Conservation (phyloP, 2,888 invertebrate species). For the Spicauda simplicius region DNA sequence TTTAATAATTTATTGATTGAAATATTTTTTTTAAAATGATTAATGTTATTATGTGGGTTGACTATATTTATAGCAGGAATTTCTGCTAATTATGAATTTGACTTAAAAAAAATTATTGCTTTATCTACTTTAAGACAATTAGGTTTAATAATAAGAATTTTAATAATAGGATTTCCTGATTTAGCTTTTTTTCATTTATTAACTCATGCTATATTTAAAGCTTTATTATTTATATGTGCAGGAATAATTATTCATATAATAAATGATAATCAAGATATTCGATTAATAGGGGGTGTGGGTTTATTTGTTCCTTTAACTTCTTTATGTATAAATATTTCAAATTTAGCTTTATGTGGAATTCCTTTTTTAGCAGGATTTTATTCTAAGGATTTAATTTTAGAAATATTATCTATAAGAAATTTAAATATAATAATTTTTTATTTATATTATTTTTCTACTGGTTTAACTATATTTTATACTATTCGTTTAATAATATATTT, state of each 20-base stretch:
- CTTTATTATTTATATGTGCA: conserved; percentile 89
- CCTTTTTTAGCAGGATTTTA: conserved; percentile 88
- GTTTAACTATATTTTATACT: conserved; percentile 84
- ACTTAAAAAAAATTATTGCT: conserved; percentile 92
- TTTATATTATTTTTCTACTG: conserved; percentile 83
- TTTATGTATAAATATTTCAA: conserved; percentile 83
- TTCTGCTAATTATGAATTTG: conserved; percentile 87
- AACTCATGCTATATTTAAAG: conserved; percentile 91
- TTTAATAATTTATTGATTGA: conserved; percentile 82
- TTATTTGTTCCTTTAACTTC: conserved; percentile 78
- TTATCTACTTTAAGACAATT: conserved; percentile 90
- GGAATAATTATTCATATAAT: conserved; percentile 88
- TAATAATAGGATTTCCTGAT: conserved; percentile 80
- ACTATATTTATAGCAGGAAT: conserved; percentile 86
- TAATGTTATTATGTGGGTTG: conserved; percentile 83
- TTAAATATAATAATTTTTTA: conserved; percentile 82
- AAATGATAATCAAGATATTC: conserved; percentile 88
- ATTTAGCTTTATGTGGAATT: conserved; percentile 86
- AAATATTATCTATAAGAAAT: conserved; percentile 78
- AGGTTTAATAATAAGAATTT: conserved; percentile 88
- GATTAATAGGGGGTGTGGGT: conserved; percentile 81
- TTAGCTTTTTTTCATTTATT: conserved; percentile 90
- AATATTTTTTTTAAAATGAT: conserved; percentile 67
- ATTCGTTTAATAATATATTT: conserved; percentile 84
- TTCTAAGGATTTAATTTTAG: conserved; percentile 87